Base-by-base conservation (phyloP, 1,140 invertebrate genomes). In the Tribolium madens region DNA sequence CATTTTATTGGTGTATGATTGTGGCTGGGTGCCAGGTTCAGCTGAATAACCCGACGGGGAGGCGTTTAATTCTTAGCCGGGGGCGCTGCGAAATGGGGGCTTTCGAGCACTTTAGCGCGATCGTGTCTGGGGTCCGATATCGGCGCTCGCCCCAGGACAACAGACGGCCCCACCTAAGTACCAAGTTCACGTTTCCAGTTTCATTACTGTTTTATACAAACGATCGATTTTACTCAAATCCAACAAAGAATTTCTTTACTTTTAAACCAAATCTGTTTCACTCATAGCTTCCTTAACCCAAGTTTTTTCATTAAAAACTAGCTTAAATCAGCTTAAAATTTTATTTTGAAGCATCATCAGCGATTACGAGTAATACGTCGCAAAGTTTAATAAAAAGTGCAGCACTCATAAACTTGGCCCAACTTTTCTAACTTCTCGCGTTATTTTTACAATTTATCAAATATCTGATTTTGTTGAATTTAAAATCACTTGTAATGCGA, bases 51-150 rank as follows among this genome's bases (percentile, higher is more conserved):
- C 17, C 52, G 13, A 36, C 46, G 76, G 76, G 53, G 69, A 50
- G 71, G 71, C 76, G 53, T 47, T 74, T 74, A 77, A 77, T 77
- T 77, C 53, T 42, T 47, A 31, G 68, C 69, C 76, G 70, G 69
- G 71, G 69, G 74, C 74, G 50, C 15, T 36, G 46, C 15, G 73
- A 68, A 76, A 48, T 52, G 74, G 53, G 74, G 74, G 60, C 14
- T 42, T 47, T 26, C 26, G 74, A 76, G 60, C 74, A 76, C 74
- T 76, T 76, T 76, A 76, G 74, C 74, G 74, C 42, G 74, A 76
- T 68, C 77, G 73, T 75, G 77, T 76, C 77, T 78, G 74, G 77
- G 77, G 77, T 78, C 77, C 77, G 77, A 78, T 78, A 78, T 78
- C 77, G 71, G 60, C 12, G 64, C 52, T 50, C 17, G 77, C 77